Evolutionary conservation across 2,113 vertebrate species (phyloP), one percentile per base, ranked within the genome.

Genomic region (Xyliphius kryptos): DNA sequence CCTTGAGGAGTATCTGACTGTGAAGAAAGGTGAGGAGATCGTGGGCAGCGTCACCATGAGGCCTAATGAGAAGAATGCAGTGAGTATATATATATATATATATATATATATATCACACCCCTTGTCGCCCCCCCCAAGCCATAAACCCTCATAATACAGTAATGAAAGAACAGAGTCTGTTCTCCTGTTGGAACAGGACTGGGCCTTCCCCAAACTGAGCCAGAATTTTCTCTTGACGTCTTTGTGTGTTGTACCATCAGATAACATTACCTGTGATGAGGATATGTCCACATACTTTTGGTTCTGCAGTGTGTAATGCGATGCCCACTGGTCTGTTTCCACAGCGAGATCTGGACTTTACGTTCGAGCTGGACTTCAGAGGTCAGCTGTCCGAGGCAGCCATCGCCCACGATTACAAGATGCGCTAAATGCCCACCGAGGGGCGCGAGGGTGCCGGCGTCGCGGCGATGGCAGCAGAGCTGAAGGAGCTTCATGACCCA

Each of bases 311-410:
- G 26, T 32, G 26, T 32, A 32, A 12, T 12, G 13, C 3, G 13
- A 12, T 41, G 5, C 40, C 3, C 10, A 3, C 9, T 41, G 6
- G 67, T 58, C 3, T 68, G 53, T 67, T 59, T 70, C 72, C 67
- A 55, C 88, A 98, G 96, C 91, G 95, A 40, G 96, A 98, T 84
- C 83, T 98, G 82, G 96, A 98, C 83, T 98, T 97, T 77, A 94
- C 91, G 61, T 88, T 98, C 72, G 93, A 97, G 76, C 82, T 98
- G 89, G 94, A 98, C 84, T 98, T 98, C 82, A 97, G 96, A 85
- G 96, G 96, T 67, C 96, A 98, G 84, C 89, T 98, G 46, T 95
- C 93, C 61, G 96, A 97, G 85, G 90, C 90, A 19, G 93, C 93
- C 47, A 89, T 98, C 75, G 87, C 89, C 76, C 94, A 98, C 46